phyloP scores from a whole-genome alignment of 2,888 invertebrate genomes.

The Argyresthia goedartella region DNA sequence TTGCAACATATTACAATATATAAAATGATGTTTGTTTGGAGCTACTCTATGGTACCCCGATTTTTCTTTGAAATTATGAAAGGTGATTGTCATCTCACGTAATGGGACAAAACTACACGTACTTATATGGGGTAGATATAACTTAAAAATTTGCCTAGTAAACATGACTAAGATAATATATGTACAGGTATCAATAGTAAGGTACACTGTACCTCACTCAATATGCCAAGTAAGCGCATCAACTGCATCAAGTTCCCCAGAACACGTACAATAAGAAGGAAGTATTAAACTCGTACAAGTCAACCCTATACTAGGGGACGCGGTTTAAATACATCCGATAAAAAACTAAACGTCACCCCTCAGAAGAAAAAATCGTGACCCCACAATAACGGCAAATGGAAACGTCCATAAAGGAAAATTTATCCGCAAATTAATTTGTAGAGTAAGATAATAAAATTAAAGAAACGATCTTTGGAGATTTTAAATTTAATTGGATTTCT shows the following conservation, averaged over 20 bases:
- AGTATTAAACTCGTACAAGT: conserved; percentile 61
- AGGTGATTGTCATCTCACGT: too few species aligned
- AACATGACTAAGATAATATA: too few species aligned
- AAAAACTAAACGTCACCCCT: conserved; percentile 59
- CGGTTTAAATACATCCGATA: conserved; percentile 66
- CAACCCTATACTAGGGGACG: conserved; percentile 38
- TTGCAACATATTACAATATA: too few species aligned
- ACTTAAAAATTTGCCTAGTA: too few species aligned
- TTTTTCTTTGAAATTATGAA: too few species aligned
- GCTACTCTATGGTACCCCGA: too few species aligned
- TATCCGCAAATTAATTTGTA: conserved; percentile 69
- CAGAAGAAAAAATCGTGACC: conserved; percentile 35
- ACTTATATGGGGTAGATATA: too few species aligned
- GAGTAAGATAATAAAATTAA: conserved; percentile 43
- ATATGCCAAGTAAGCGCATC: conserved; percentile 11
- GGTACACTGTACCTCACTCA: background rate
- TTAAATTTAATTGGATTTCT: background rate
- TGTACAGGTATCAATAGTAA: background rate
- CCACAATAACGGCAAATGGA: conserved; percentile 38
- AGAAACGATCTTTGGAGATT: conserved; percentile 16
- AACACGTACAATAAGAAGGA: conserved; percentile 37
- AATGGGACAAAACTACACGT: too few species aligned
- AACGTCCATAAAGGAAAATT: conserved; percentile 63
- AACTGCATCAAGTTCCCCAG: conserved; percentile 16
- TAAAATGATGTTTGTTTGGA: too few species aligned